A percentile compares a stretch with the other conserved stretches of the same genome.
phyloP scores from a whole-genome alignment of 2,888 invertebrate species.

The Ctenicera cuprea region DNA sequence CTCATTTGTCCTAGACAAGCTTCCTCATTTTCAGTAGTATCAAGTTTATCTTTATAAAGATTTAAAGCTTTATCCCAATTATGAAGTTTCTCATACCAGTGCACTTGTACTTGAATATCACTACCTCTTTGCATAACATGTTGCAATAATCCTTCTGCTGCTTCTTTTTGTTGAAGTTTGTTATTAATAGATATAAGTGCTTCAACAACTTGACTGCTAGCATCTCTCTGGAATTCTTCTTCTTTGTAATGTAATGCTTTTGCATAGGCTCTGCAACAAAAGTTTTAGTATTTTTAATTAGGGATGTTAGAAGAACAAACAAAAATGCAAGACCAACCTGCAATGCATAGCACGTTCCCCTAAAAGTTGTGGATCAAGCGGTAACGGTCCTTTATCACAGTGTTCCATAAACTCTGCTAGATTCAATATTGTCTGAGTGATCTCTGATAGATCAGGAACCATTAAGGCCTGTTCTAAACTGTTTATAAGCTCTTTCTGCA shows the following conservation, averaged over 20 bases:
- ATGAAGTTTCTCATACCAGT: conserved; percentile 99
- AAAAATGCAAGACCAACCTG: conserved; percentile 72
- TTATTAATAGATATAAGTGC: conserved; percentile 97
- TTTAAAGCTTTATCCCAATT: conserved; percentile 98
- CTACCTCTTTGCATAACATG: conserved; percentile 90
- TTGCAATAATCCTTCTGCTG: conserved; percentile 94
- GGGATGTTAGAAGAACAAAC: not conserved
- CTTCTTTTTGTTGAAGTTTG: conserved; percentile 98
- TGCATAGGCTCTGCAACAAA: conserved; percentile 77
- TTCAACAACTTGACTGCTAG: conserved; percentile 92
- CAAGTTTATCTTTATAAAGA: conserved; percentile 87
- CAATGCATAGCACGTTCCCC: conserved; percentile 97
- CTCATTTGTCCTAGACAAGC: conserved; percentile 94
- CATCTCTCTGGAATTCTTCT: conserved; percentile 91
- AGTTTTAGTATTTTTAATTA: conserved; percentile 69
- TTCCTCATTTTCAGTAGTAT: conserved; percentile 82
- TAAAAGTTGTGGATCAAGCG: conserved; percentile 89
- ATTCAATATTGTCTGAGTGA: conserved; percentile 97
- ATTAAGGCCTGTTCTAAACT: conserved; percentile 92
- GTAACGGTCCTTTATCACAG: conserved; percentile 96
- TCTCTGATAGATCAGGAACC: conserved; percentile 95
- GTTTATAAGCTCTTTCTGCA: conserved; percentile 89
- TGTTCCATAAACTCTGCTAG: conserved; percentile 99
- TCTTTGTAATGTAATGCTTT: conserved; percentile 93
- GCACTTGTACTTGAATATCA: conserved; percentile 82